Evolutionary conservation across 1,140 invertebrate species (phyloP).

Genomic region (Caenorhabditis tropicalis): DNA sequence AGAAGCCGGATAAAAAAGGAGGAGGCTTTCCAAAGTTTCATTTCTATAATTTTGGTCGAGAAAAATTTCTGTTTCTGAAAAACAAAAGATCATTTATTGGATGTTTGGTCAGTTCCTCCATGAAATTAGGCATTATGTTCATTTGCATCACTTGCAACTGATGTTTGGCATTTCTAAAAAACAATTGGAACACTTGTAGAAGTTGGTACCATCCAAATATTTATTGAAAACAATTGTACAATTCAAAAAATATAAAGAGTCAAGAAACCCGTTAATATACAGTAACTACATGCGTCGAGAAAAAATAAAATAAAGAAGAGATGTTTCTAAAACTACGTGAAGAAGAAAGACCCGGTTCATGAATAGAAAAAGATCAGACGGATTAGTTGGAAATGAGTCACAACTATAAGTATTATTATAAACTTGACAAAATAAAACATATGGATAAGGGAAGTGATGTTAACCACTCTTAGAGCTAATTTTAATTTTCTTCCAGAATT

Average conservation of each 20-base stretch:
- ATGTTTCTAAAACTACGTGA: constrained; percentile 26
- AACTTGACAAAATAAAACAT: background rate
- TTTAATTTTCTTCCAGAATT: constrained; percentile 53
- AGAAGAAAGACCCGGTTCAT: background rate
- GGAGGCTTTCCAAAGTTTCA: background rate
- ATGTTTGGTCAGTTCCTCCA: background rate
- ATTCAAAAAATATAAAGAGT: background rate
- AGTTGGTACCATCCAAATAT: background rate
- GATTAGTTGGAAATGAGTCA: background rate
- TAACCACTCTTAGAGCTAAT: constrained; percentile 25
- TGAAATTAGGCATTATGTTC: background rate
- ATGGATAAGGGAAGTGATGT: background rate
- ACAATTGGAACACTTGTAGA: too few relatives aligned
- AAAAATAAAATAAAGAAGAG: background rate
- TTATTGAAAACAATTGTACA: background rate
- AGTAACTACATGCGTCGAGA: background rate
- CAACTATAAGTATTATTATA: background rate
- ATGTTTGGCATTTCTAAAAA: background rate
- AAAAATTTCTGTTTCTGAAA: background rate
- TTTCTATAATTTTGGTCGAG: background rate
- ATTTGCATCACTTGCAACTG: too few relatives aligned
- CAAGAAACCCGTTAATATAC: background rate
- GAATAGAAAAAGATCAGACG: background rate
- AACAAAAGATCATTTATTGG: background rate
- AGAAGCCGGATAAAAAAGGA: too few relatives aligned